Evolutionary conservation across 2,797 vertebrate genomes (phyloP).

Genomic region (Epinephelus awoara): DNA sequence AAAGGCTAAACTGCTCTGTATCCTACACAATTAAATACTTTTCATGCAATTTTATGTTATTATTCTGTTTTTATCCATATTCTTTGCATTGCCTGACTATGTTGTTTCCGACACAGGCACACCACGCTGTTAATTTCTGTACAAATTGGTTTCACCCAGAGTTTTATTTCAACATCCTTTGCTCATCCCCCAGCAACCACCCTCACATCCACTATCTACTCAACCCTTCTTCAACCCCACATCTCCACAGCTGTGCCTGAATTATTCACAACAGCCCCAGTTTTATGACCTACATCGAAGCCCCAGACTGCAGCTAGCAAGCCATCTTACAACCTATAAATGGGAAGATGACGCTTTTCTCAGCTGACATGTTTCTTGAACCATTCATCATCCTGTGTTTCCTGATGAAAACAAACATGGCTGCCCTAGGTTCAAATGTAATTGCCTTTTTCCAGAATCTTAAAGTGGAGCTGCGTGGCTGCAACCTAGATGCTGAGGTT

Average conservation of each 20-base stretch:
- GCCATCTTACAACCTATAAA: slow-evolving; percentile 45
- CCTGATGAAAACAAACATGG: slow-evolving; percentile 44
- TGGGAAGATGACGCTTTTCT: slow-evolving; percentile 48
- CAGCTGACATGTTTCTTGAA: slow-evolving; percentile 38
- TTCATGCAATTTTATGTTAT: not conserved
- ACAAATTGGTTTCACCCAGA: slow-evolving; percentile 24
- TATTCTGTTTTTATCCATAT: not conserved
- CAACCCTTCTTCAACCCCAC: slow-evolving; percentile 51
- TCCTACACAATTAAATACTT: not conserved
- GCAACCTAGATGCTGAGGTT: not conserved
- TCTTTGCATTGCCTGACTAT: not conserved
- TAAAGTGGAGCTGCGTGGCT: not conserved
- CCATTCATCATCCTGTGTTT: slow-evolving; percentile 51
- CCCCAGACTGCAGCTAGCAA: slow-evolving; percentile 59
- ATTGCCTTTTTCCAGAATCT: slow-evolving; percentile 12
- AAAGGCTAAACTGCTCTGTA: not conserved
- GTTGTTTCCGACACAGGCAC: not conserved
- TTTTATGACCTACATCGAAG: slow-evolving; percentile 85
- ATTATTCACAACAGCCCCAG: slow-evolving; percentile 85
- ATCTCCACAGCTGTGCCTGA: slow-evolving; percentile 75
- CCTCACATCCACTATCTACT: slow-evolving; percentile 37
- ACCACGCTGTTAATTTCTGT: not conserved
- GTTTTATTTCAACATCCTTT: slow-evolving; percentile 40
- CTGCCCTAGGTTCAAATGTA: slow-evolving; percentile 9
- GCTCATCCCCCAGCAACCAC: slow-evolving; percentile 23